These are phyloP conservation scores for Petrolisthes manimaculis DNA, from an alignment of 2,888 invertebrate species.

Conservation along the genomic window DNA sequence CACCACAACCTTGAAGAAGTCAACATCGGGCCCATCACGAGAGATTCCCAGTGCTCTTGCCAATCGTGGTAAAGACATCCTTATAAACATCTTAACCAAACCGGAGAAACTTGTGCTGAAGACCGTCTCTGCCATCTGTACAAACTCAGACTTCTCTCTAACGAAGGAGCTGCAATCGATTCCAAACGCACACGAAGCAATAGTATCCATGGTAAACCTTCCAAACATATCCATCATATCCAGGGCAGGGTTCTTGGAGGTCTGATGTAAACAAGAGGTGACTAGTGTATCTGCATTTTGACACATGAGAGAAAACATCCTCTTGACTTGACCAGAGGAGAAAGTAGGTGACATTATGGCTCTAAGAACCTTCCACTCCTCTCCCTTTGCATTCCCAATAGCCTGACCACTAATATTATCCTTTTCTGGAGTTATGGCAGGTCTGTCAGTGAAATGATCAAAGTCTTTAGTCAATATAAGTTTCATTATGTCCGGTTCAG, in stretches of 20 bases:
- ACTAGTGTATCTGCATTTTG: constrained; percentile 28
- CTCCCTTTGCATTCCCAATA: constrained; percentile 41
- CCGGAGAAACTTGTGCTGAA: not conserved
- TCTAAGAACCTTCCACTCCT: constrained; percentile 55
- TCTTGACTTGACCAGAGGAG: constrained; percentile 45
- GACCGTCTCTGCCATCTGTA: constrained; percentile 35
- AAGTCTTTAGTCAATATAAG: constrained; percentile 24
- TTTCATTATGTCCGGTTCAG: constrained; percentile 14
- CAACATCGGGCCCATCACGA: not conserved
- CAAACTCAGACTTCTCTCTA: constrained; percentile 33
- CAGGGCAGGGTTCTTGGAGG: constrained; percentile 20
- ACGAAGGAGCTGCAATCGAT: constrained; percentile 48
- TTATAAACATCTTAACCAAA: not conserved
- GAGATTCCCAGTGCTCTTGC: not conserved
- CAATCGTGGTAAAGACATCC: not conserved
- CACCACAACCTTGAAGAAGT: constrained; percentile 12
- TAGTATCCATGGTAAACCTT: constrained; percentile 54
- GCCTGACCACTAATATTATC: constrained; percentile 30
- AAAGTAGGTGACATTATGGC: constrained; percentile 55
- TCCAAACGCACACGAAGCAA: constrained; percentile 62
- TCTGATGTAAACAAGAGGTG: constrained; percentile 34
- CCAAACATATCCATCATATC: constrained; percentile 52
- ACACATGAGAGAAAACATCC: constrained; percentile 53
- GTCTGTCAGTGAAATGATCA: constrained; percentile 25
- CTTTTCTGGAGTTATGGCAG: not conserved